Evolutionary conservation across 2,113 vertebrate species (phyloP), one percentile per base, ranked within the genome.

Genomic region (Alectura lathami): DNA sequence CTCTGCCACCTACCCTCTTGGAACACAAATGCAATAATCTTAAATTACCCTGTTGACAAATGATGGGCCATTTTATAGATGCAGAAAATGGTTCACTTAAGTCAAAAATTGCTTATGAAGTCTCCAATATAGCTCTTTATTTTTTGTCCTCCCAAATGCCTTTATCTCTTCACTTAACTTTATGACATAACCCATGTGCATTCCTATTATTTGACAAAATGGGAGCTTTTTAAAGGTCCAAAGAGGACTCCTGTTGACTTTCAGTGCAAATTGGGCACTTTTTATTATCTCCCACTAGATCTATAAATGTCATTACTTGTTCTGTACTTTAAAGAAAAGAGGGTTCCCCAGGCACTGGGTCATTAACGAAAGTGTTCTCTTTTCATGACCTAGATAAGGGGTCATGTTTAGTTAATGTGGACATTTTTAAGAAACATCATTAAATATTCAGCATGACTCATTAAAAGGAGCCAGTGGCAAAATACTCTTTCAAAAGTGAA

Each of bases 371-470:
- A 88, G 24, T 47, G 54, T 70, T 94, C 67, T 86, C 63, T 94
- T 93, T 95, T 93, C 50, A 73, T 88, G 75, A 45, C 59, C 85
- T 95, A 73, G 82, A 86, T 83, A 96, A 89, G 36, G 40, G 88
- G 85, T 86, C 85, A 63, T 38, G 22, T 29, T 75, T 91, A 92
- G 54, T 76, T 95, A 83, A 88, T 67, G 15, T 89, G 50, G 50
- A 54, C 59, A 66, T 88, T 91, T 93, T 80, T 38, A 86, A 85
- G 79, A 89, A 94, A 79, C 26, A 26, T 43, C n/a, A 62, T 95
- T 76, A 91, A 87, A 66, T 48, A 93, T 95, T 94, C 48, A 87
- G 69, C 40, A 53, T 48, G 16, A 53, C n/a, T 76, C 89, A 76
- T 79, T 85, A 88, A 91, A 90, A 93, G 63, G 43, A 76, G 48